phyloP scores from a whole-genome alignment of 2,113 vertebrate species.

The Scophthalmus maximus region DNA sequence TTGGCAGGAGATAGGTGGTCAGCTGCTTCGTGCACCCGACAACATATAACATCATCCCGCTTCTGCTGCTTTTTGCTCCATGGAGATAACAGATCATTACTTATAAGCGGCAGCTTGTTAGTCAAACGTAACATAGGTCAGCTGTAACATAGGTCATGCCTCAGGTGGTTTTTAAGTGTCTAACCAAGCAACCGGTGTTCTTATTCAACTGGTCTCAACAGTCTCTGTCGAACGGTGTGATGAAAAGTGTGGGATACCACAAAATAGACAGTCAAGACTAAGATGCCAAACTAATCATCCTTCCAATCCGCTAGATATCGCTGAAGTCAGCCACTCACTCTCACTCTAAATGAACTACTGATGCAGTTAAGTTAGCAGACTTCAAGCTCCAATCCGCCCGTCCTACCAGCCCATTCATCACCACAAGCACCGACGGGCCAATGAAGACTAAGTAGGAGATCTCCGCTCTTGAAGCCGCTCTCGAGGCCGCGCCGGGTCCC shows the following conservation, averaged over 20 bases:
- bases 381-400: conserved; percentile 45
- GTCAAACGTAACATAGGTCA: no score
- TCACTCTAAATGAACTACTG: conserved; percentile 32
- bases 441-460: conserved; percentile 68
- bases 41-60: no score
- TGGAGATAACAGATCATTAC: no score
- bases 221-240: not conserved
- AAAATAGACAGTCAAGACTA: conserved; percentile 1
- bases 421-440: conserved; percentile 44
- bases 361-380: conserved; percentile 37
- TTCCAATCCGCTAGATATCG: no score
- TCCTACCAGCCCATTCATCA: conserved; percentile 65
- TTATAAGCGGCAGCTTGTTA: no score
- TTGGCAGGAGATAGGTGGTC: no score
- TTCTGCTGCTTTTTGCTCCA: no score
- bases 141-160: not conserved
- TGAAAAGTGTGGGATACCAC: not conserved
- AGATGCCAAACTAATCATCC: no score
- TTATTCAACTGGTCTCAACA: not conserved
- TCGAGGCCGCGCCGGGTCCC: conserved; percentile 36
- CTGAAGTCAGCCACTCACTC: conserved; percentile 20
- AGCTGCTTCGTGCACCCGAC: no score
- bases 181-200: not conserved
- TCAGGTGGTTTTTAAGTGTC: not conserved
- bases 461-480: conserved; percentile 42